Evolutionary conservation across 1,140 invertebrate species (phyloP).

Genomic region (Aleiodes sp.): DNA sequence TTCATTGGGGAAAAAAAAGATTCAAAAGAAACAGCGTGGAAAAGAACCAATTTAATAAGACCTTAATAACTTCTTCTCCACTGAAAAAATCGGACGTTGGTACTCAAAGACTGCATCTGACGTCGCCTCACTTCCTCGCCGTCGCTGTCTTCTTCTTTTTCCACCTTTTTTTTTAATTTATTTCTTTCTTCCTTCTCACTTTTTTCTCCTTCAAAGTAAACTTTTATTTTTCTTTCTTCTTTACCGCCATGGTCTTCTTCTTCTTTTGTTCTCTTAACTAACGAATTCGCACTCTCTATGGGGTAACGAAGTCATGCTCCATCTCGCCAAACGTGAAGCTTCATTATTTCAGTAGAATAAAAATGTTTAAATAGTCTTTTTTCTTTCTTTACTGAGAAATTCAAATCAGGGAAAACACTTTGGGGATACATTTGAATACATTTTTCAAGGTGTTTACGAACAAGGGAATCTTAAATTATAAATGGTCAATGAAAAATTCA

Average conservation of each 20-base stretch:
- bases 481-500: too few species aligned
- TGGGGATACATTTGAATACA: too few species aligned
- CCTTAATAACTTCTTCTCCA: conserved; percentile 52
- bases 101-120: conserved; percentile 50
- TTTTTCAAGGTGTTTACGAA: too few species aligned
- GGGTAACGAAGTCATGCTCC: conserved; percentile 4
- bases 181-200: not conserved
- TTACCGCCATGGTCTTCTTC: conserved; percentile 1
- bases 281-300: conserved; percentile 7
- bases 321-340: too few species aligned
- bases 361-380: not conserved
- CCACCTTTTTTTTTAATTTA: conserved; percentile 22
- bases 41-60: conserved; percentile 55
- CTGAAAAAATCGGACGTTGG: conserved; percentile 39
- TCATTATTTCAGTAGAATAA: conserved; percentile 1
- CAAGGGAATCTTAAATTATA: too few species aligned
- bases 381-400: too few species aligned
- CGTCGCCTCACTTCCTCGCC: conserved; percentile 37
- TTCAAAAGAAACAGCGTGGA: conserved; percentile 11
- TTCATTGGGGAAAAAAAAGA: conserved; percentile 22
- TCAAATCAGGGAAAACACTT: too few species aligned
- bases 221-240: conserved; percentile 22
- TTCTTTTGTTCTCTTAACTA: conserved; percentile 2
- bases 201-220: not conserved
- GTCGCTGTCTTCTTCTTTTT: conserved; percentile 17